Conservation (phyloP, 2,888 invertebrate species). For the Piscicola geometra region DNA sequence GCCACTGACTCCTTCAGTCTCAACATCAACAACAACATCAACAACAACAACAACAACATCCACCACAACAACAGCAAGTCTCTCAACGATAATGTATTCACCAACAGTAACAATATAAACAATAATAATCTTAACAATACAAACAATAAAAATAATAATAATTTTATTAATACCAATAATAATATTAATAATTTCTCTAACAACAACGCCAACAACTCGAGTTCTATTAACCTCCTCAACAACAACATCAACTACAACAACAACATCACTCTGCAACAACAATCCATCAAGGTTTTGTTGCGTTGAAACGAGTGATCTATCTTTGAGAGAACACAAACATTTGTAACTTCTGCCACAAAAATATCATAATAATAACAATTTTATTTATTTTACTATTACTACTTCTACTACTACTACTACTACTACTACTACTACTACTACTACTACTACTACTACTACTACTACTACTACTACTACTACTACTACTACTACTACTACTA, state of each 20-base stretch:
- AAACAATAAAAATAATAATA: neutral
- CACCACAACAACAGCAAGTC: neutral
- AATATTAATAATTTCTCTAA: too few relatives aligned
- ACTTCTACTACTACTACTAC: too few relatives aligned
- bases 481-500: too few relatives aligned
- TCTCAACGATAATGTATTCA: neutral
- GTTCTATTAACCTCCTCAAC: too few relatives aligned
- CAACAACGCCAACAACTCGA: neutral
- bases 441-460: too few relatives aligned
- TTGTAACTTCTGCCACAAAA: neutral
- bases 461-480: too few relatives aligned
- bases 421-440: too few relatives aligned
- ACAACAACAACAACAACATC: neutral
- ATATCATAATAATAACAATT: neutral
- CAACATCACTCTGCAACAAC: neutral
- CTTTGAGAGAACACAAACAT: neutral
- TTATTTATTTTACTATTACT: neutral
- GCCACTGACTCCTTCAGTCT: neutral
- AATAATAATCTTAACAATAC: neutral
- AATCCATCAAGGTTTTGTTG: neutral
- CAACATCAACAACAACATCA: neutral
- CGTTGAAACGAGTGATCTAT: too few relatives aligned
- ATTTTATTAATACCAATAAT: too few relatives aligned
- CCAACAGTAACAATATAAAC: neutral
- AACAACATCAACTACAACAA: neutral